Conservation (phyloP, 35 echinoderm and acorn worm species). For the Hemicentrotus pulcherrimus region DNA sequence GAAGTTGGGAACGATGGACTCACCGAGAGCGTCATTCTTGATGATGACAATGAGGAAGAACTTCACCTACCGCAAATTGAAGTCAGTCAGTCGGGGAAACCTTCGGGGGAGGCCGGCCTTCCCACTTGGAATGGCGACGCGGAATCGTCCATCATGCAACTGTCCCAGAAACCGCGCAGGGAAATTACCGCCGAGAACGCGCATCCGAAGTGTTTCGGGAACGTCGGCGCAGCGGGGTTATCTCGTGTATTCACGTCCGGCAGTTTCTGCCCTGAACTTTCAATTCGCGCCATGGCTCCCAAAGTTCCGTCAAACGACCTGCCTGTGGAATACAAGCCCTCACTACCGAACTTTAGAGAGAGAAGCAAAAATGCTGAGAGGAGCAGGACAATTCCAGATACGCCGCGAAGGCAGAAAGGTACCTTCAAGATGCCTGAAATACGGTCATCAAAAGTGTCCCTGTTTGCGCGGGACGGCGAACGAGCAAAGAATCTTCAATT, state of each 20-base stretch:
- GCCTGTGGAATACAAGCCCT: not conserved
- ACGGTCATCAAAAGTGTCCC: slow-evolving; percentile 13
- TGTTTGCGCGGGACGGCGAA: slow-evolving; percentile 32
- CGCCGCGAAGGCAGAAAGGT: not conserved
- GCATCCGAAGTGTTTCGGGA: slow-evolving; percentile 30
- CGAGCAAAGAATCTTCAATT: not conserved
- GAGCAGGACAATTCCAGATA: not conserved
- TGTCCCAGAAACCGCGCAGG: not conserved
- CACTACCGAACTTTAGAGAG: not conserved
- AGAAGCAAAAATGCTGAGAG: not conserved
- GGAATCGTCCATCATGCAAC: not conserved
- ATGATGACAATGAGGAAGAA: not conserved
- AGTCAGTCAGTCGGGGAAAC: not conserved
- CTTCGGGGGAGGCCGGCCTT: not conserved
- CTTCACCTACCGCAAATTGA: not conserved
- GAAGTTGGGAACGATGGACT: not conserved
- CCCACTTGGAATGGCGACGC: not conserved
- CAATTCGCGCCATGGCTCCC: not conserved
- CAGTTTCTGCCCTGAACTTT: slow-evolving; percentile 20
- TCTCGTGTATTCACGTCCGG: slow-evolving; percentile 43
- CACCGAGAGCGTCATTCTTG: slow-evolving; percentile 23
- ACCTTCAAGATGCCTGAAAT: not conserved
- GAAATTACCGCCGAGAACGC: slow-evolving; percentile 45
- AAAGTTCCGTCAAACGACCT: not conserved
- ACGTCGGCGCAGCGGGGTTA: slow-evolving; percentile 29